Evolutionary conservation across 2,113 vertebrate genomes (phyloP).

Genomic region (Microcebus tavaratra): DNA sequence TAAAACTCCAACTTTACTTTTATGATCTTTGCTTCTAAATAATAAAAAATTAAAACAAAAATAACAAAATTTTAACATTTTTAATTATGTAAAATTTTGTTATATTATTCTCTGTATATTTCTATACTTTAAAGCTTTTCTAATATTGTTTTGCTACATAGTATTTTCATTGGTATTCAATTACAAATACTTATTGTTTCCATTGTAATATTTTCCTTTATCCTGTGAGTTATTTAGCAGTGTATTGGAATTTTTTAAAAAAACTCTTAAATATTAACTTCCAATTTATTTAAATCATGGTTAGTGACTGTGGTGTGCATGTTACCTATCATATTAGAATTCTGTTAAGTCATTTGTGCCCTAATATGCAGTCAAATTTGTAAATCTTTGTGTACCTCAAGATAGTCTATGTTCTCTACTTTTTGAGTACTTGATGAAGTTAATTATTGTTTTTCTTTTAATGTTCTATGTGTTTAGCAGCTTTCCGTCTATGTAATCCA

Average conservation of each 20-base stretch:
- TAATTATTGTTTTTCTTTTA: neutral
- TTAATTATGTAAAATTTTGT: neutral
- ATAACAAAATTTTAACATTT: neutral
- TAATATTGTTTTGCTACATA: neutral
- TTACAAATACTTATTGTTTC: neutral
- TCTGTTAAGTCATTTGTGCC: neutral
- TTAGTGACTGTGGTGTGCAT: neutral
- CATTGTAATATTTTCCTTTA: neutral
- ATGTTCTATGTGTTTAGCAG: neutral
- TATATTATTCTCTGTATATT: neutral
- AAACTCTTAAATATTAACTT: neutral
- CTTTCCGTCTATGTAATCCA: neutral
- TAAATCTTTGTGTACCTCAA: neutral
- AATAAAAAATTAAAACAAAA: neutral
- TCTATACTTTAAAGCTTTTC: neutral
- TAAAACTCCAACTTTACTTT: neutral
- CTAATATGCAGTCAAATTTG: neutral
- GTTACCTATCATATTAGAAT: neutral
- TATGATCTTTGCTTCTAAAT: neutral
- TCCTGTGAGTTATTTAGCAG: neutral
- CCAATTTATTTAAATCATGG: neutral
- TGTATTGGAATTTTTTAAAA: neutral
- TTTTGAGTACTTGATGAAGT: neutral
- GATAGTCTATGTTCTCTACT: neutral
- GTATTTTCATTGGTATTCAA: neutral